Evolutionary conservation across 1,140 invertebrate genomes (phyloP), one percentile per base, ranked within the genome.

Genomic region (Polypedilum vanderplanki): DNA sequence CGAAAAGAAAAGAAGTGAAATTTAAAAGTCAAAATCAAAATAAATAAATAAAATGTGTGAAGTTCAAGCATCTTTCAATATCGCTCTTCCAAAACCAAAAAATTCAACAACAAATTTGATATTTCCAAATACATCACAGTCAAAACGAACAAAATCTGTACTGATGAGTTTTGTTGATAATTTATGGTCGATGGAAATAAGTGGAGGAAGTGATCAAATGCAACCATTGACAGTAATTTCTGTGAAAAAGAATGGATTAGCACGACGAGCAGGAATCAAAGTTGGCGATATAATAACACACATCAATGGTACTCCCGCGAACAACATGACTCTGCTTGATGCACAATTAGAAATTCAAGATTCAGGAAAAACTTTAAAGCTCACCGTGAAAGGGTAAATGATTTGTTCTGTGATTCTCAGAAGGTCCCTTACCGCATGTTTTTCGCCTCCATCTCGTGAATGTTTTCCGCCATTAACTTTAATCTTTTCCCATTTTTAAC

Each of bases 101-200:
- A 70, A 70, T 7, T 5, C 65, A 70, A 5, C n/a, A 57, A 57
- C 17, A 70, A 70, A 22, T 9, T 20, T 20, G 5, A 70, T 2
- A 20, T 18, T 70, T 70, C 1, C 9, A 70, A 70, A 70, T 18
- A 70, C 18, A 22, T 9, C 17, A 70, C 65, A 20, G 2, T 12
- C 18, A 4, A 22, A 18, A 20, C 46, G 5, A 70, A 5, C 17
- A 1, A 18, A 83, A 78, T 77, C 78, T n/a, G 76, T 80, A 40
- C 78, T 82, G 74, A 83, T 83, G 81, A 80, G 79, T 75, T 83
- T 83, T 75, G 79, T 80, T 41, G 81, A 83, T 73, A 73, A 77
- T 22, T 79, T 81, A 77, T 83, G 81, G 81, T 81, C 81, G 75
- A 80, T 83, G n/a, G 81, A 83, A 76, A 80, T 83, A 18, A 79